Percentiles rank a stretch among this genome's conserved stretches.
phyloP scores from a whole-genome alignment of 2,888 invertebrate genomes.

The Mechanitis mazaeus region DNA sequence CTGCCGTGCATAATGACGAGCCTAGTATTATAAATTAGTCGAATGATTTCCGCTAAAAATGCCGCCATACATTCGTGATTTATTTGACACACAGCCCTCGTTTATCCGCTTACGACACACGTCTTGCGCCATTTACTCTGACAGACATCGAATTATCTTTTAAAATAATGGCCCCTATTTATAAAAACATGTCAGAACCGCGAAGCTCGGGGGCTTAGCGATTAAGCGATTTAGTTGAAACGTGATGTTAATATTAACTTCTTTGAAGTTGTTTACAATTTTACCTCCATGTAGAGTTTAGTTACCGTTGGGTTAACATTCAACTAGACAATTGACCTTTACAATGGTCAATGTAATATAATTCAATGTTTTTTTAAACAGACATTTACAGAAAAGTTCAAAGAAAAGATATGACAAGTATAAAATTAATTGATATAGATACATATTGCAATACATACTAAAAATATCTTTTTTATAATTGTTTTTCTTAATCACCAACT shows the following conservation, averaged over 20 bases:
- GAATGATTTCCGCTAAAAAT: constrained; percentile 31
- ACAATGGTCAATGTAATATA: too few relatives aligned
- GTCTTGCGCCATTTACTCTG: constrained; percentile 37
- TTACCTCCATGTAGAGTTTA: too few relatives aligned
- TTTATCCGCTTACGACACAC: constrained; percentile 49
- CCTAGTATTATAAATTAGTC: neutral
- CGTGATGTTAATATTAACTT: constrained; percentile 6
- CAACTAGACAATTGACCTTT: too few relatives aligned
- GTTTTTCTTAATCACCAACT: too few relatives aligned
- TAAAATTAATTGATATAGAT: too few relatives aligned
- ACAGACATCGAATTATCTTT: constrained; percentile 47
- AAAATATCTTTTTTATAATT: too few relatives aligned
- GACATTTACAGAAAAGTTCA: too few relatives aligned
- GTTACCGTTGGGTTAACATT: too few relatives aligned
- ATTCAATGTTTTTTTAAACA: too few relatives aligned
- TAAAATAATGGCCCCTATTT: constrained; percentile 40
- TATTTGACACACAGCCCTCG: constrained; percentile 40
- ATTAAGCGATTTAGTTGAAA: constrained; percentile 8
- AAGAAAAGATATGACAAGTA: too few relatives aligned
- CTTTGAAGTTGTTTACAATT: constrained; percentile 1
- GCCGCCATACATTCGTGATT: constrained; percentile 36
- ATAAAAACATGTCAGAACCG: constrained; percentile 28
- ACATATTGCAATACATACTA: too few relatives aligned
- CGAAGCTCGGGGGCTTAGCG: constrained; percentile 8
- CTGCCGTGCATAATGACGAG: too few relatives aligned